A percentile compares a stretch with the other conserved stretches of the same genome.
These are phyloP conservation scores for Hecatera dysodea DNA, from an alignment of 2,888 invertebrate genomes.

Conservation along the genomic window DNA sequence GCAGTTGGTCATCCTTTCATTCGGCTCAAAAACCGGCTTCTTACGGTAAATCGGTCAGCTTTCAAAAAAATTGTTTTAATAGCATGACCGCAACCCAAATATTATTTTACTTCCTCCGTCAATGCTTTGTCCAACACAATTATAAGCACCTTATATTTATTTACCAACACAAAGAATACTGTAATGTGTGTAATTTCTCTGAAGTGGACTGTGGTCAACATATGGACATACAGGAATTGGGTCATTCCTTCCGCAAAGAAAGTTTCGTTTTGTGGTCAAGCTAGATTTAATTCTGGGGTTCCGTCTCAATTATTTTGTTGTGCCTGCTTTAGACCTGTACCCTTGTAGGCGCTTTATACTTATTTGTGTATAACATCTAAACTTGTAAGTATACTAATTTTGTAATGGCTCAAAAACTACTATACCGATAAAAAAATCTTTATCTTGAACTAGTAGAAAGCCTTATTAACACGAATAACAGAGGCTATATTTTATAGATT, in stretches of 20 bases:
- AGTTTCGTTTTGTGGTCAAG: slow-evolving; percentile 49
- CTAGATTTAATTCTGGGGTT: slow-evolving; percentile 22
- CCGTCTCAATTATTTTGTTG: slow-evolving; percentile 8
- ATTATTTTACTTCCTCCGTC: slow-evolving; percentile 21
- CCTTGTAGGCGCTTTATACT: no score
- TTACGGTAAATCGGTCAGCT: slow-evolving; percentile 12
- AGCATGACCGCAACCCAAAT: slow-evolving; percentile 23
- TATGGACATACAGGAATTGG: slow-evolving; percentile 45
- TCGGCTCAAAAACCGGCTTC: no score
- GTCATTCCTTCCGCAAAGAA: slow-evolving; percentile 41
- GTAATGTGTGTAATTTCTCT: slow-evolving; percentile 33
- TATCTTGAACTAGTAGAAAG: no score
- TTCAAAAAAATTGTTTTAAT: slow-evolving; percentile 5
- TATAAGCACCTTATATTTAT: slow-evolving; percentile 45
- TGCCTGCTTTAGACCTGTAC: no score
- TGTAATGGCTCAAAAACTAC: no score
- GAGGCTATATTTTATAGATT: no score
- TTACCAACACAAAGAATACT: slow-evolving; percentile 26
- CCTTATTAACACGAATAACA: no score
- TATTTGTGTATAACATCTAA: no score
- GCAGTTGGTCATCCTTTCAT: no score
- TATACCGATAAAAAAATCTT: no score
- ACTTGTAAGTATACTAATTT: no score
- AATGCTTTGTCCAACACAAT: slow-evolving; percentile 24
- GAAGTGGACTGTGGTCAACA: slow-evolving; percentile 50